Conservation (phyloP, 1,140 invertebrate species). For the Tetraneura akinire region DNA sequence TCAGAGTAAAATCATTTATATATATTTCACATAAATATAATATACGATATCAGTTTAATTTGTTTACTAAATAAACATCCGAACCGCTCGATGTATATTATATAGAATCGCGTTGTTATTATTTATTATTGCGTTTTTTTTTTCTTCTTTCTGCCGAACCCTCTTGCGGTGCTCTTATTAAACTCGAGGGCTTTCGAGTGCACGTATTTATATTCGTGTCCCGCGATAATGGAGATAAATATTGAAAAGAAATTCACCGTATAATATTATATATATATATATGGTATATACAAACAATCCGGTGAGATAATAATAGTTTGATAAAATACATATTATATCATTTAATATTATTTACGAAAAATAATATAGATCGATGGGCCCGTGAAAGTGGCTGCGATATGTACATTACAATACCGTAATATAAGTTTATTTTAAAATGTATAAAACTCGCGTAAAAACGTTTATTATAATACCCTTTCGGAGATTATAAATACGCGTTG, state of each 20-base stretch:
- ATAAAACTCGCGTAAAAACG: too few relatives aligned
- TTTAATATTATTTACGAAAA: too few relatives aligned
- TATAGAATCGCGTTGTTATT: not conserved
- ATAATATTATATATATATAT: too few relatives aligned
- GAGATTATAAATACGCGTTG: too few relatives aligned
- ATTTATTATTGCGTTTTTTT: slow-evolving; percentile 19
- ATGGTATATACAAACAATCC: too few relatives aligned
- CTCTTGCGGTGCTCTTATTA: slow-evolving; percentile 1
- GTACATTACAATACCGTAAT: too few relatives aligned
- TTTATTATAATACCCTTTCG: too few relatives aligned
- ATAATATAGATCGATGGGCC: too few relatives aligned
- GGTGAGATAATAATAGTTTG: too few relatives aligned
- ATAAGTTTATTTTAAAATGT: too few relatives aligned
- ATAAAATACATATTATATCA: too few relatives aligned
- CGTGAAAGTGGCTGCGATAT: too few relatives aligned
- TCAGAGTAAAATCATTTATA: not conserved
- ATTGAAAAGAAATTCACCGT: not conserved
- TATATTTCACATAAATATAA: not conserved
- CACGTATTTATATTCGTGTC: slow-evolving; percentile 1
- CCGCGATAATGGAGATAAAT: slow-evolving; percentile 6
- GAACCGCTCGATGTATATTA: not conserved
- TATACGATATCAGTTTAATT: slow-evolving; percentile 47
- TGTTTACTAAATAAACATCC: slow-evolving; percentile 42
- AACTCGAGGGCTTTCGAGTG: slow-evolving; percentile 14
- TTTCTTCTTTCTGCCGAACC: slow-evolving; percentile 12